Conservation (phyloP, 2,113 vertebrate genomes). For the Ramphastos sulfuratus region DNA sequence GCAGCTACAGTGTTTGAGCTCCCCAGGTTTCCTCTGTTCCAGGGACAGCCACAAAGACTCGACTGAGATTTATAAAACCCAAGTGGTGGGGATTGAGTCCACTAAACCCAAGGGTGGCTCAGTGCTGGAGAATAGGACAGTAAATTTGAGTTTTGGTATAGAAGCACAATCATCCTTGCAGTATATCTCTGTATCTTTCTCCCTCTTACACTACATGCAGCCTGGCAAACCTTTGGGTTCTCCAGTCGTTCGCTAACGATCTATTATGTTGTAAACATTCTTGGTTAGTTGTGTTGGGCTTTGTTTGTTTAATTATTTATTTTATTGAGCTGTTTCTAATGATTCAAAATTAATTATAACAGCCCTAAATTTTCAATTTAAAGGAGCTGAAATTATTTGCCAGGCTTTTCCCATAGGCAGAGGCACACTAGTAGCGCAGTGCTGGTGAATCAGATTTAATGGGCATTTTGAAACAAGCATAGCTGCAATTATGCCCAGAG, state of each 20-base stretch:
- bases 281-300: neutral
- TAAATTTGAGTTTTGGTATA: neutral
- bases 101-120: neutral
- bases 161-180: neutral
- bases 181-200: neutral
- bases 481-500: slow-evolving; percentile 19
- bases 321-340: slow-evolving; percentile 25
- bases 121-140: neutral
- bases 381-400: slow-evolving; percentile 20
- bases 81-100: neutral
- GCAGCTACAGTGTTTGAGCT: neutral
- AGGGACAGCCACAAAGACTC: neutral
- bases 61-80: neutral
- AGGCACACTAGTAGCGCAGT: neutral
- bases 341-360: slow-evolving; percentile 43
- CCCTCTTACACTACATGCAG: neutral
- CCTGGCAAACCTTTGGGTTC: neutral
- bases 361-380: slow-evolving; percentile 39
- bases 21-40: neutral
- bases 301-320: neutral
- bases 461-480: slow-evolving; percentile 24
- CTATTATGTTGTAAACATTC: neutral
- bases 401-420: neutral
- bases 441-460: slow-evolving; percentile 45
- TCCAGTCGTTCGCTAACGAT: neutral